phyloP scores from a whole-genome alignment of 2,888 invertebrate genomes.

The Tenthredo scrophulariae region DNA sequence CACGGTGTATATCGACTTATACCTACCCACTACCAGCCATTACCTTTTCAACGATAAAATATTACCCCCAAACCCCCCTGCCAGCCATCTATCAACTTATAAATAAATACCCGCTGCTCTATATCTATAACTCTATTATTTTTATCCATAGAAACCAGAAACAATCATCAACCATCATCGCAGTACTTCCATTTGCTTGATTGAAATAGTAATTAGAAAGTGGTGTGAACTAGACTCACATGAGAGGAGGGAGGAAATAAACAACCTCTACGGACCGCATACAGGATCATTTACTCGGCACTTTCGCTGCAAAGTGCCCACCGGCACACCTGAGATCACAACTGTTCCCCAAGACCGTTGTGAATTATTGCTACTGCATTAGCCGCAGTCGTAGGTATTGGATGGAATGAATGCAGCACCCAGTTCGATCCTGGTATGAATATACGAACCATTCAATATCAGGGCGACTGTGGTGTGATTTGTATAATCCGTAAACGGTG shows the following conservation, averaged over 20 bases:
- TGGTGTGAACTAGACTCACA: neutral
- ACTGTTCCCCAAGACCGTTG: conserved; percentile 44
- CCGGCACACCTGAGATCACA: conserved; percentile 58
- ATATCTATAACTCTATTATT: neutral
- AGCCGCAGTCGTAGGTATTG: conserved; percentile 57
- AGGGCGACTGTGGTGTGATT: neutral
- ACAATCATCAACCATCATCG: neutral
- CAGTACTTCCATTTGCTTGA: neutral
- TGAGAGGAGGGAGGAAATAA: neutral
- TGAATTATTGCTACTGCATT: conserved; percentile 65
- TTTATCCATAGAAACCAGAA: neutral
- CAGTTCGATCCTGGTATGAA: neutral
- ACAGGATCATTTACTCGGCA: neutral
- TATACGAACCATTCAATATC: neutral
- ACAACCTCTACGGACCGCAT: neutral
- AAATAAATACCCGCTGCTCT: neutral
- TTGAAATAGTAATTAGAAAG: neutral
- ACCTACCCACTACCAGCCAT: neutral
- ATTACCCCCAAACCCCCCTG: neutral
- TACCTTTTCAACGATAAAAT: conserved; percentile 43
- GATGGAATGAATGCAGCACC: neutral
- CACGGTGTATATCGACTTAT: neutral
- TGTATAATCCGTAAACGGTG: neutral
- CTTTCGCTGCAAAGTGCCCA: neutral
- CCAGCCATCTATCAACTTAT: neutral